These are phyloP conservation scores for Todus mexicanus DNA, from an alignment of 2,797 vertebrate genomes.

Conservation along the genomic window DNA sequence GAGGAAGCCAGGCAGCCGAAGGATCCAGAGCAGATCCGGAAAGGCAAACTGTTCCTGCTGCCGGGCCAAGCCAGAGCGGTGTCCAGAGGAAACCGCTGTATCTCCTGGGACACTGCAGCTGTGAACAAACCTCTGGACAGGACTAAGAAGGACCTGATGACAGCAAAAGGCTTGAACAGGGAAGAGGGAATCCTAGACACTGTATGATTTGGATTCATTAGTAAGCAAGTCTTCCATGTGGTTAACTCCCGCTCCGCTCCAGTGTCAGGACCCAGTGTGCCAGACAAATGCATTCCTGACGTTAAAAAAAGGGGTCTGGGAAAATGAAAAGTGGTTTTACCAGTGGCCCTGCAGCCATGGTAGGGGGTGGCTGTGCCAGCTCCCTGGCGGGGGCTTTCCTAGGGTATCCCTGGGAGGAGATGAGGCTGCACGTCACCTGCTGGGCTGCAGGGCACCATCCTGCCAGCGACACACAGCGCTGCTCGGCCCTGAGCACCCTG, in stretches of 20 bases:
- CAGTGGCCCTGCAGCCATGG: accelerated
- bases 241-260: not conserved
- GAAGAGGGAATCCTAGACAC: not conserved
- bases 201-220: constrained; percentile 11
- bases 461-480: not conserved
- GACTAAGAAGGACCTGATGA: constrained; percentile 7
- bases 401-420: not conserved
- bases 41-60: not conserved
- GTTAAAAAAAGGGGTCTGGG: not conserved
- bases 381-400: not conserved
- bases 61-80: not conserved
- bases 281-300: not conserved
- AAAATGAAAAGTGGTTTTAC: not conserved
- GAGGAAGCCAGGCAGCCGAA: not conserved
- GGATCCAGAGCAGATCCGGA: accelerated
- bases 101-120: not conserved
- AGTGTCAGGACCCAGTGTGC: not conserved
- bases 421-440: accelerated
- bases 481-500: not conserved
- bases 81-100: not conserved
- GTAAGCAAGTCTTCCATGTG: not conserved
- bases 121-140: constrained; percentile 4
- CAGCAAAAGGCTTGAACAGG: constrained; percentile 8
- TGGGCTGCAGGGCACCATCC: not conserved
- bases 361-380: accelerated